phyloP scores from a whole-genome alignment of 2,113 vertebrate species.

The Pteropus alecto region DNA sequence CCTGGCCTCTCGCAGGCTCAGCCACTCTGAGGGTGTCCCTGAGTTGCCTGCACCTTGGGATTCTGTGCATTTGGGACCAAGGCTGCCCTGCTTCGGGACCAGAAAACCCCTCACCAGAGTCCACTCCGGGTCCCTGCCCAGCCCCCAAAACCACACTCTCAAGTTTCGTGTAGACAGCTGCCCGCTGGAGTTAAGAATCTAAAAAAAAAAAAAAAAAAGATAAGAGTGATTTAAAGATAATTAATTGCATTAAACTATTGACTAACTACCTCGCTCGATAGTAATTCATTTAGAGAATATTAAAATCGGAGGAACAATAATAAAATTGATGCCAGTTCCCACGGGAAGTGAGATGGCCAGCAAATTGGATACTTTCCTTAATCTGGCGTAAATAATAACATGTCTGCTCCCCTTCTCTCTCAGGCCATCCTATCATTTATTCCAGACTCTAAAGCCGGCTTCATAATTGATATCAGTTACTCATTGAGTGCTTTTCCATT shows the following conservation, averaged over 20 bases:
- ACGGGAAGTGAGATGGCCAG: conserved; percentile 86
- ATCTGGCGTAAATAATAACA: conserved; percentile 94
- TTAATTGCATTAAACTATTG: conserved; percentile 91
- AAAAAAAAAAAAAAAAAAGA: conserved; percentile 61
- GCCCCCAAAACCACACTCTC: neutral
- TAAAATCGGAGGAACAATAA: conserved; percentile 90
- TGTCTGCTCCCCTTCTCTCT: conserved; percentile 84
- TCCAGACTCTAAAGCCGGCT: conserved; percentile 85
- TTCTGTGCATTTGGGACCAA: neutral
- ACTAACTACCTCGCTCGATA: conserved; percentile 87
- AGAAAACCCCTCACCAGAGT: neutral
- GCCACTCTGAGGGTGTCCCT: neutral
- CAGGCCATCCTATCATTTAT: conserved; percentile 88
- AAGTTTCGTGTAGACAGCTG: conserved; percentile 63
- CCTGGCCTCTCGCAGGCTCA: conserved; percentile 47
- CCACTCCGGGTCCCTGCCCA: neutral
- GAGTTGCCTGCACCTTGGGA: fast-evolving
- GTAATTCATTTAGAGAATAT: conserved; percentile 90
- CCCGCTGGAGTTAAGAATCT: conserved; percentile 60
- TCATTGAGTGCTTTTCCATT: conserved; percentile 82
- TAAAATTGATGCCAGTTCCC: conserved; percentile 90
- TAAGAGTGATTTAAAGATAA: conserved; percentile 85
- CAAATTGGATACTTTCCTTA: conserved; percentile 90
- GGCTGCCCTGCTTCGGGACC: neutral
- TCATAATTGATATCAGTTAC: conserved; percentile 88